phyloP scores from a whole-genome alignment of 2,797 vertebrate species.

The Sitta carolinensis region DNA sequence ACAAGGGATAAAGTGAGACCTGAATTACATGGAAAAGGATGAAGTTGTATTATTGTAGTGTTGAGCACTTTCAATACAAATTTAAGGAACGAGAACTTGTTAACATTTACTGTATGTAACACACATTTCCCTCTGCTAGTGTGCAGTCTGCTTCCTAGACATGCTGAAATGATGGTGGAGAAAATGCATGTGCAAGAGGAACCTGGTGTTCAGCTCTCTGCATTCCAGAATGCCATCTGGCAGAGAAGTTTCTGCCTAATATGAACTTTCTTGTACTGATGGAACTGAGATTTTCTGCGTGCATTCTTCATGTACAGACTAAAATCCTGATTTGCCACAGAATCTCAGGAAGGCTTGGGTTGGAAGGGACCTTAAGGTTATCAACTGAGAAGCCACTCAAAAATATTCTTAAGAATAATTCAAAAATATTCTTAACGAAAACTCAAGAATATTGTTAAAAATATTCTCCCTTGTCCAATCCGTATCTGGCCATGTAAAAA shows the following conservation, averaged over 20 bases:
- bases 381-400: neutral
- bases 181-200: neutral
- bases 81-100: neutral
- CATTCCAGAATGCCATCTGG: neutral
- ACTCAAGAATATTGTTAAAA: neutral
- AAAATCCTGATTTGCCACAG: neutral
- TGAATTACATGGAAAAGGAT: neutral
- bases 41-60: neutral
- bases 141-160: neutral
- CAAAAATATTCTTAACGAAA: too few species aligned
- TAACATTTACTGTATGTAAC: neutral
- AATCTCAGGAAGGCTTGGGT: neutral
- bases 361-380: neutral
- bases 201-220: neutral
- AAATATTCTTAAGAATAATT: too few species aligned
- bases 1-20: neutral
- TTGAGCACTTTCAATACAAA: neutral
- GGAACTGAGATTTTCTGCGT: neutral
- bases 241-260: neutral
- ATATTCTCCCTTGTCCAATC: neutral
- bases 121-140: neutral
- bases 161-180: neutral
- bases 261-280: neutral
- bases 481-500: neutral
- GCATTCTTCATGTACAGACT: neutral